Percentiles rank a stretch among this genome's conserved stretches.
Conservation (phyloP, 2,113 vertebrate species). For the Lathamus discolor region DNA sequence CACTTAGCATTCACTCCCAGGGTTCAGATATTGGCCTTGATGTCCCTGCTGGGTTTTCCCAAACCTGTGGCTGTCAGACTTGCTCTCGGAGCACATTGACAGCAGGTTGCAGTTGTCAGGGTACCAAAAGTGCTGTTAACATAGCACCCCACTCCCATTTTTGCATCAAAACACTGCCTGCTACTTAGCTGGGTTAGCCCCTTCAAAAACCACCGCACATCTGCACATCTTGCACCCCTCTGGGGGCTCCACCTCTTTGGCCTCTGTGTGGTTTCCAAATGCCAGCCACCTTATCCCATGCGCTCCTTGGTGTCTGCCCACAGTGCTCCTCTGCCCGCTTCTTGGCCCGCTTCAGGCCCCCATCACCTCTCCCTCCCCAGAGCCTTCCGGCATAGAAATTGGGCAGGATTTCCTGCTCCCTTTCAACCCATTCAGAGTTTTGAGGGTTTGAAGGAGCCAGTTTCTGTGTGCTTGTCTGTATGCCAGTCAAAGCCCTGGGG, state of each 20-base stretch:
- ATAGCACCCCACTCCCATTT: neutral
- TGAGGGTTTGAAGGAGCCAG: neutral
- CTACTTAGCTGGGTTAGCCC: neutral
- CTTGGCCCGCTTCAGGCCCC: neutral
- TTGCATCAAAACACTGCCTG: neutral
- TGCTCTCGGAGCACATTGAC: neutral
- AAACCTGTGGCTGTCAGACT: neutral
- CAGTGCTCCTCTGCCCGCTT: neutral
- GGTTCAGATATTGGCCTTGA: neutral
- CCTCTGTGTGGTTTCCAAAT: neutral
- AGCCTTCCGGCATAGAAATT: neutral
- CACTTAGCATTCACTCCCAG: neutral
- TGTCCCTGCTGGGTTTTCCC: neutral
- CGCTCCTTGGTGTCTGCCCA: neutral
- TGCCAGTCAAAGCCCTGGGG: constrained; percentile 37
- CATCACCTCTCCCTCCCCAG: neutral
- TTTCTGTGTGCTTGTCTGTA: constrained; percentile 19
- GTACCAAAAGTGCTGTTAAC: neutral
- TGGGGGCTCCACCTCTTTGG: neutral
- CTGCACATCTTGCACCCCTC: neutral
- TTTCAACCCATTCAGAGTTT: constrained; percentile 34
- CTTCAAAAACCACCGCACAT: neutral
- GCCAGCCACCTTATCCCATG: neutral
- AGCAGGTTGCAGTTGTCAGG: neutral
- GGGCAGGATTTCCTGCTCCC: constrained; percentile 54